Evolutionary conservation across 2,888 invertebrate genomes (phyloP).

Genomic region (Salticus scenicus): DNA sequence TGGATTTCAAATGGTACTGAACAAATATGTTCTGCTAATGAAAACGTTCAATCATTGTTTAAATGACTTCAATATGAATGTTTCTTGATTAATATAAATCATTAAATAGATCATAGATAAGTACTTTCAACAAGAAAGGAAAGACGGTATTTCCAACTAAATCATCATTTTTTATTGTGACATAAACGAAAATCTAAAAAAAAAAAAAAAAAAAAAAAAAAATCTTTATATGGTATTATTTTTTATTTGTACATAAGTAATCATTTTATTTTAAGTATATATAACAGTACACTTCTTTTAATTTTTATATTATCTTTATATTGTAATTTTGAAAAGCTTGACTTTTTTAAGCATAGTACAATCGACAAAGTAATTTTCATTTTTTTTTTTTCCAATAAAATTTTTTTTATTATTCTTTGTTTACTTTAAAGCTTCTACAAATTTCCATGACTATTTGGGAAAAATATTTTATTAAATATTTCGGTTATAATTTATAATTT

Average conservation of each 20-base stretch:
- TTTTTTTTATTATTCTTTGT: too few species aligned
- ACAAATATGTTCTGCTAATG: not conserved
- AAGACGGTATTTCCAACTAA: not conserved
- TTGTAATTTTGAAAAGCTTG: too few species aligned
- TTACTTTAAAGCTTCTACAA: too few species aligned
- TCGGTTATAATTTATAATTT: too few species aligned
- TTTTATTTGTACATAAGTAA: not conserved
- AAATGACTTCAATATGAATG: not conserved
- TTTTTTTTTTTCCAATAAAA: too few species aligned
- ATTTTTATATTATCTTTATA: not conserved
- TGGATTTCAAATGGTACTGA: not conserved
- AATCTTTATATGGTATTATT: not conserved
- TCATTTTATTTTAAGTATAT: not conserved
- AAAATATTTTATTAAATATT: too few species aligned
- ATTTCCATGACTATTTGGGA: too few species aligned
- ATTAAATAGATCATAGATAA: not conserved
- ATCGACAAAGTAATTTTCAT: too few species aligned
- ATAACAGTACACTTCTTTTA: not conserved
- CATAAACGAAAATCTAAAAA: not conserved
- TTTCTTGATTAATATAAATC: not conserved
- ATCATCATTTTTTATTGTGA: not conserved
- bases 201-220: too few species aligned
- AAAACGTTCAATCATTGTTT: conserved; percentile 7
- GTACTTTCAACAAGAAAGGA: not conserved
- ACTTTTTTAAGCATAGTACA: too few species aligned